Base-by-base conservation (phyloP, 2,888 invertebrate genomes). In the Cotesia congregata region DNA sequence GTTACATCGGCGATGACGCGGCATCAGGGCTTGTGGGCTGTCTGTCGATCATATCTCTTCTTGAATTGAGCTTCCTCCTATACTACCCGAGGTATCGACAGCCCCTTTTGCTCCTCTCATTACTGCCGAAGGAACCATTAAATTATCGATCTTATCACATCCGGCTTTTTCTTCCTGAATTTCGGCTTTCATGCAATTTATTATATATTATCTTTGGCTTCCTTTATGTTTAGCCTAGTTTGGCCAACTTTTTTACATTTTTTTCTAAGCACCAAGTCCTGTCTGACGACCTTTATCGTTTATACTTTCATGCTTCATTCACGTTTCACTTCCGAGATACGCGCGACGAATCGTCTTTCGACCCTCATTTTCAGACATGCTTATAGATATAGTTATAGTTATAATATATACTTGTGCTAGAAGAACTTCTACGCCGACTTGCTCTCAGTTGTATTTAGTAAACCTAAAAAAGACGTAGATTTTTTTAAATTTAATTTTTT, bases 71-170 rank as follows among this genome's bases (percentile, higher is more conserved):
- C 30, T 30, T 65, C 38, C 65, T 59, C 67, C 38, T n/a, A n/a
- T n/a, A n/a, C n/a, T n/a, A 41, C 39, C 77, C 68, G 69, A 38
- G 74, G 75, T 78, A 78, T 77, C 80, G 77, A 78, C 81, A 69
- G 74, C 71, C 64, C 64, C 72, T 67, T 72, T 72, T 65, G 12
- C 65, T 59, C 60, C 41, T 9, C 60, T 59, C 71, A 72, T 39
- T 72, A n/a, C 6, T 17, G 61, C 62, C 74, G n/a, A 68, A 75
- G 72, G 77, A 65, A 41, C 67, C 65, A 41, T 17, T 59, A 12
- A 73, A 78, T 71, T 77, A 67, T 50, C 75, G 72, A 78, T 78
- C 64, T 62, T 75, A 75, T 77, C 78, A 74, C 72, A 65, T 75
- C 77, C 76, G 60, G 60, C 72, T 76, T 72, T 67, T 62, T 41